Evolutionary conservation across 2,888 invertebrate genomes (phyloP), one percentile per base, ranked within the genome.

Genomic region (Parnassius mnemosyne): DNA sequence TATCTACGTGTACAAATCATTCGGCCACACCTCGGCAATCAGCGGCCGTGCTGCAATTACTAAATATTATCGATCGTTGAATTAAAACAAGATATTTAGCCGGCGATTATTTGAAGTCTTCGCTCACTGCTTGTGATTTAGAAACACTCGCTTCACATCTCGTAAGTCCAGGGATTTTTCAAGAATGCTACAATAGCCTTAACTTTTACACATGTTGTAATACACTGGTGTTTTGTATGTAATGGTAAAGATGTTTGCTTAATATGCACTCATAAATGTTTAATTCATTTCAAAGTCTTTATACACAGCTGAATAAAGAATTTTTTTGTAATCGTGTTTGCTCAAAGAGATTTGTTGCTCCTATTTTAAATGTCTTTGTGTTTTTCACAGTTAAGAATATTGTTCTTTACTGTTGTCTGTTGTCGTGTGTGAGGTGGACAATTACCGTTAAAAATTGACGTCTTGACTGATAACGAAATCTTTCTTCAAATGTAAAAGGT

Each of bases 1-100:
- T 34, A 50, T 20, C 34, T 41, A 44, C 49, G 57, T 53, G 49
- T 53, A 50, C 53, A 58, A 52, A 43, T n/a, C 41, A 13, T 46
- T 43, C 57, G 12, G 20, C 60, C 60, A 55, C 63, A 63, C 63
- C 63, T 57, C 34, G 49, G 13, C 47, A 20, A 25, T 49, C 54
- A 25, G 41, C 43, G 16, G 16, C 49, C 42, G 53, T 51, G 53
- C 53, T 25, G 53, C 57, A 55, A 51, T 57, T 64, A 55, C 57
- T 50, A 20, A 51, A 54, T 25, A 53, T 43, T 57, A 50, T 25
- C 49, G 34, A 44, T 54, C 56, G 50, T 41, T 41, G 52, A 57
- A 57, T 57, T 42, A 61, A 43, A 43, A 55, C 42, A 47, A 50
- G 46, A 53, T 61, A 61, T 57, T 54, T 49, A 43, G 53, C 9